These are phyloP conservation scores for Remorina albescens DNA, from an alignment of 2,797 vertebrate genomes.

Conservation along the genomic window DNA sequence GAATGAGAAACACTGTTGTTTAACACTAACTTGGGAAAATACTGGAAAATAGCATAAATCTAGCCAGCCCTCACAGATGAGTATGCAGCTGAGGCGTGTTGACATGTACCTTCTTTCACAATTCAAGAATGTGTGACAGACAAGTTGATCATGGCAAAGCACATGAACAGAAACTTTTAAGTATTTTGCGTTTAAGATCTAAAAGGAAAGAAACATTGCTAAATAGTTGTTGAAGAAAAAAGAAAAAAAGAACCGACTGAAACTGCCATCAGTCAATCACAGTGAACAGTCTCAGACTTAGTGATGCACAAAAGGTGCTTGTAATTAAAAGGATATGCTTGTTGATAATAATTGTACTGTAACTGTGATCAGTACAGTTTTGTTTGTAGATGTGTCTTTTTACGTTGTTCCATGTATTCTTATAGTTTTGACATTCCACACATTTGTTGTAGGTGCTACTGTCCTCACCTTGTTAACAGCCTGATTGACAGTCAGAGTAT, in stretches of 20 bases:
- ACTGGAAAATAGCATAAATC: background rate
- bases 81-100: background rate
- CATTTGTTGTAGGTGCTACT: background rate
- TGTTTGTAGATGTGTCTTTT: background rate
- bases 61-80: background rate
- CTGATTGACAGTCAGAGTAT: constrained; percentile 8
- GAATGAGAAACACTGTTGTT: background rate
- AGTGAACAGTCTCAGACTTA: background rate
- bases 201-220: background rate
- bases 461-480: background rate
- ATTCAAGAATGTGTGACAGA: background rate
- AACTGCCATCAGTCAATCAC: background rate
- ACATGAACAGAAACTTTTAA: background rate
- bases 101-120: constrained; percentile 3
- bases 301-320: background rate
- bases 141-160: background rate
- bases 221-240: background rate
- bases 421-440: constrained; percentile 3
- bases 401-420: too few relatives aligned
- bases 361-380: too few relatives aligned
- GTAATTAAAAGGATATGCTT: too few relatives aligned
- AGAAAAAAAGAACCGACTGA: too few relatives aligned
- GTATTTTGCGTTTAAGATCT: background rate
- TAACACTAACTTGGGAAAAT: constrained; percentile 1
- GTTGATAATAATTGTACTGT: background rate